These are phyloP conservation scores for Tachyglossus aculeatus DNA, from an alignment of 2,797 vertebrate genomes.

Conservation along the genomic window DNA sequence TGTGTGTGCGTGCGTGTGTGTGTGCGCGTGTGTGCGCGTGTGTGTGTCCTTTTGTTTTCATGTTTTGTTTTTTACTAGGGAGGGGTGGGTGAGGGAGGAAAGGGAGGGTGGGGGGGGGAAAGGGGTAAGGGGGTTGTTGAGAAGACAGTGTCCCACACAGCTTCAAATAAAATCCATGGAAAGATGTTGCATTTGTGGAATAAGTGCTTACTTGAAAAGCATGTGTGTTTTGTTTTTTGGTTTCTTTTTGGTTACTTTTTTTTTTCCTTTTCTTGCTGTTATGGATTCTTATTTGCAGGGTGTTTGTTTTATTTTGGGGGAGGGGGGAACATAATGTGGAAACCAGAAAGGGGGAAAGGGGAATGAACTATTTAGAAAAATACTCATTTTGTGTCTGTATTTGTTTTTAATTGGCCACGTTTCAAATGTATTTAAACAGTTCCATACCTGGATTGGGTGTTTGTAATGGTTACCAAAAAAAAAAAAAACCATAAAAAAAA, in stretches of 20 bases:
- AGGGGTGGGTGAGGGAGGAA: constrained; percentile 38
- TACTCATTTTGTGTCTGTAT: constrained; percentile 75
- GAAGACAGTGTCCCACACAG: constrained; percentile 67
- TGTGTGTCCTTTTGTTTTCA: constrained; percentile 67
- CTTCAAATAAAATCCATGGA: constrained; percentile 74
- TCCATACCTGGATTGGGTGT: constrained; percentile 80
- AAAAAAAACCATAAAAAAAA: constrained; percentile 72
- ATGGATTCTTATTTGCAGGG: constrained; percentile 66
- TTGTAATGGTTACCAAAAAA: constrained; percentile 80
- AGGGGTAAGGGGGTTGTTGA: constrained; percentile 57
- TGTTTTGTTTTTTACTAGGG: constrained; percentile 59
- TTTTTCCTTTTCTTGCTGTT: constrained; percentile 68
- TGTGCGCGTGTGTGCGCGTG: not conserved
- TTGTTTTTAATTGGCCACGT: constrained; percentile 79
- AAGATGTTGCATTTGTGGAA: constrained; percentile 76
- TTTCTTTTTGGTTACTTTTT: constrained; percentile 61
- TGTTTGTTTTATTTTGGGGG: constrained; percentile 60
- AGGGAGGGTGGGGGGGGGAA: constrained; percentile 43
- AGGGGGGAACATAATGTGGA: constrained; percentile 63
- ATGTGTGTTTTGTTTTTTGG: too few species aligned
- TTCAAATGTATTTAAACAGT: constrained; percentile 79
- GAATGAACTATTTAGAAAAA: constrained; percentile 64
- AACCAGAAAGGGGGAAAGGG: constrained; percentile 70
- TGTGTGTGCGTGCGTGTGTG: constrained; percentile 48
- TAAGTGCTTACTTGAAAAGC: constrained; percentile 80